phyloP scores from a whole-genome alignment of 2,113 vertebrate species.

The Dasyornis broadbenti region DNA sequence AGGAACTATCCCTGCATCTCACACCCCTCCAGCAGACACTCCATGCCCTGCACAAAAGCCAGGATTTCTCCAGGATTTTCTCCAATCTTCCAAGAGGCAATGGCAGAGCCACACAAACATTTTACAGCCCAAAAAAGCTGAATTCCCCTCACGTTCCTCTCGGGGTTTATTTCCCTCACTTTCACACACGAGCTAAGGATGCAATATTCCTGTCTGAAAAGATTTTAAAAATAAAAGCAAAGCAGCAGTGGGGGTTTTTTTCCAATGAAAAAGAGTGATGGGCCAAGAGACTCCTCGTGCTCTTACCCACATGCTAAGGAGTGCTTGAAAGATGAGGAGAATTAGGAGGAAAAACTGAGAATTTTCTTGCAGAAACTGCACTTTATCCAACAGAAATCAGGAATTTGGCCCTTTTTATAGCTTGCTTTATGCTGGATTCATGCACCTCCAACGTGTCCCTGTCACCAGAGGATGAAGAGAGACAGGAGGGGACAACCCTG shows the following conservation, averaged over 20 bases:
- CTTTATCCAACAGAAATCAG: not conserved
- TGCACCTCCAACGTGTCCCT: accelerated
- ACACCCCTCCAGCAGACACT: not conserved
- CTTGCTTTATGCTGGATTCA: not conserved
- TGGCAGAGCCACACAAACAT: not conserved
- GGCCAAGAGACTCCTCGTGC: not conserved
- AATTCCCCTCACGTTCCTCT: not conserved
- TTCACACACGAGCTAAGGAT: not conserved
- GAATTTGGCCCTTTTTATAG: not conserved
- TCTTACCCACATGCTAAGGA: accelerated
- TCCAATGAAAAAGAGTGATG: not conserved
- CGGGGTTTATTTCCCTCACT: not conserved
- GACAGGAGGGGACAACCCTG: accelerated
- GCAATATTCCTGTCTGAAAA: not conserved
- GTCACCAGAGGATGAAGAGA: not conserved
- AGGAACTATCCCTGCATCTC: not conserved
- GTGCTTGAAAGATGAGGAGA: not conserved
- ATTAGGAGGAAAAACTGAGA: not conserved
- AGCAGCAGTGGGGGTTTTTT: not conserved
- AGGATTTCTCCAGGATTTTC: not conserved
- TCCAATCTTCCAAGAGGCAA: not conserved
- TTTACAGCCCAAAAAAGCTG: not conserved
- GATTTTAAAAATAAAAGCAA: not conserved
- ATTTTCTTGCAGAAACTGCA: not conserved
- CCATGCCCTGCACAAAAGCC: not conserved